Percentiles rank a stretch among this genome's conserved stretches.
Evolutionary conservation across 2,113 vertebrate species (phyloP).

Genomic region (Lamprologus ornatipinnis): DNA sequence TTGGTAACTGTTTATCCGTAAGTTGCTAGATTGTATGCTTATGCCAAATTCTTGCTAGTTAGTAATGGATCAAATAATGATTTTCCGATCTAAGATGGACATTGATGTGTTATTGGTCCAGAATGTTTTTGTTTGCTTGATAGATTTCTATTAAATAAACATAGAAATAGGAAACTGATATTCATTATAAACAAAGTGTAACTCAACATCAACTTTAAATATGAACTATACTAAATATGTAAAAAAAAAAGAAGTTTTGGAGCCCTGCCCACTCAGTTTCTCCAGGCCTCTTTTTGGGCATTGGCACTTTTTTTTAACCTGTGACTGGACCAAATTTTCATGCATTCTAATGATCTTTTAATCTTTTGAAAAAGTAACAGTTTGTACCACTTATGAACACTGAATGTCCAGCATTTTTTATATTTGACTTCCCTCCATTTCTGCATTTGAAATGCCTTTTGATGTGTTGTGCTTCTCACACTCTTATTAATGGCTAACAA

Average conservation of each 20-base stretch:
- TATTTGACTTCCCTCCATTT: background rate
- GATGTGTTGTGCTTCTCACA: background rate
- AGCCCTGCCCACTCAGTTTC: background rate
- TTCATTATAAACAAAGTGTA: background rate
- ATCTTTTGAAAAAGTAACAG: background rate
- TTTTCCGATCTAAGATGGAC: background rate
- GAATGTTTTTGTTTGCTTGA: background rate
- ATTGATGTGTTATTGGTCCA: background rate
- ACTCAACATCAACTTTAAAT: background rate
- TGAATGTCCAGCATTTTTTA: background rate
- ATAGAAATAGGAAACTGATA: background rate
- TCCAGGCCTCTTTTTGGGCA: background rate
- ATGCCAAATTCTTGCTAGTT: background rate
- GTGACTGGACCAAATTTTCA: background rate
- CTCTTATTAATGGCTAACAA: background rate
- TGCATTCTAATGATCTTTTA: background rate
- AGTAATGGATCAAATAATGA: background rate
- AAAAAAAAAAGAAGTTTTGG: background rate
- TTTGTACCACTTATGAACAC: background rate
- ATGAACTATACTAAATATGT: background rate
- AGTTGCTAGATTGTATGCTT: background rate
- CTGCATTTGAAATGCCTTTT: background rate
- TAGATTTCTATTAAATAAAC: background rate
- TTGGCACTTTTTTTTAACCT: background rate
- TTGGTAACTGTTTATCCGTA: background rate